Percentiles rank a stretch among this genome's conserved stretches.
Evolutionary conservation across 2,113 vertebrate species (phyloP).

Genomic region (Trinectes maculatus): DNA sequence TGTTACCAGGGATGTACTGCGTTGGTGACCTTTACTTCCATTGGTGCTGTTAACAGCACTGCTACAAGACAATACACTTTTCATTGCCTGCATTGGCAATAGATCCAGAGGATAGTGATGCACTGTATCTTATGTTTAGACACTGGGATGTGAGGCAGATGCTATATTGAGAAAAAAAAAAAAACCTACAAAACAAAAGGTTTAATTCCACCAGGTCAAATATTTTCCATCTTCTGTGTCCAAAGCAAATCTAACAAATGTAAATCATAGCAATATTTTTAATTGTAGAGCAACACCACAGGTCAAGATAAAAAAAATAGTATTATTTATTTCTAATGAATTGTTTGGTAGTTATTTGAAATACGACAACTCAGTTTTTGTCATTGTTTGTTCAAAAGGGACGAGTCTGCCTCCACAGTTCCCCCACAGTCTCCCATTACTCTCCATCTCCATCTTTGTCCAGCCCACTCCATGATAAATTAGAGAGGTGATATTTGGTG

Average conservation of each 20-base stretch:
- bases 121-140: background rate
- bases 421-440: conserved; percentile 18
- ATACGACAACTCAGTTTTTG: conserved; percentile 1
- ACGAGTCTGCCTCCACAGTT: conserved; percentile 15
- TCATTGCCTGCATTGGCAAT: conserved; percentile 22
- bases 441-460: conserved; percentile 39
- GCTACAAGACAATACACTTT: conserved; percentile 17
- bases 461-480: conserved; percentile 63
- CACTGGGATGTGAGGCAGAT: background rate
- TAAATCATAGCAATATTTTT: background rate
- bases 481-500: conserved; percentile 76
- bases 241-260: background rate
- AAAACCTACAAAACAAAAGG: no score
- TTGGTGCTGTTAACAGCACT: conserved; percentile 28
- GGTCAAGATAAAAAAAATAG: no score
- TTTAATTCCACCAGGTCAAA: no score
- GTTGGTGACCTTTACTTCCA: conserved; percentile 46
- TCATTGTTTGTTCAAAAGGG: conserved; percentile 15
- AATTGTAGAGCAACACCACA: background rate
- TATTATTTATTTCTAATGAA: no score
- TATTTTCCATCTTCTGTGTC: background rate
- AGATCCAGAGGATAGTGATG: conserved; percentile 10
- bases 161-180: background rate
- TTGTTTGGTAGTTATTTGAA: no score
- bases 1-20: conserved; percentile 11